Evolutionary conservation across 2,888 invertebrate species (phyloP).

Genomic region (Melolontha melolontha): DNA sequence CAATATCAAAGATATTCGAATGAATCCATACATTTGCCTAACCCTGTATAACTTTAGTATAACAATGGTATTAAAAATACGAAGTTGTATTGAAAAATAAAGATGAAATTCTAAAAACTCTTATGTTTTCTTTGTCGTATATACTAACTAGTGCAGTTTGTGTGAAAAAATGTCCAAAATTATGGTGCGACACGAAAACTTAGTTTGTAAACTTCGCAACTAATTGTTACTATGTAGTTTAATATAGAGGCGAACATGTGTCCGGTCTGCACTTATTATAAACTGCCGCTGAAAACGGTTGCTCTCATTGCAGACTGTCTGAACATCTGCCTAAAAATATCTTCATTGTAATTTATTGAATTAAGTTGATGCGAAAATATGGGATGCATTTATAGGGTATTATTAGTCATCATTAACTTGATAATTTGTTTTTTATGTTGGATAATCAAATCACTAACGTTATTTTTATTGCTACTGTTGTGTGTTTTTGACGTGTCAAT

Average conservation of each 20-base stretch:
- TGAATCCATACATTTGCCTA: too few species aligned
- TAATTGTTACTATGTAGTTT: constrained; percentile 15
- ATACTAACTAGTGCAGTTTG: too few species aligned
- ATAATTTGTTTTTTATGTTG: not conserved
- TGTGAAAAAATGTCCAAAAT: too few species aligned
- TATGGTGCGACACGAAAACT: not conserved
- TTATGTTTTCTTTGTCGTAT: too few species aligned
- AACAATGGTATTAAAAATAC: too few species aligned
- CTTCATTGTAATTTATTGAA: constrained; percentile 34
- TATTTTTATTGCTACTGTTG: not conserved
- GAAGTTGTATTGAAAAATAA: too few species aligned
- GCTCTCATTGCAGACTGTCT: constrained; percentile 27
- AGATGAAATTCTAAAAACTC: too few species aligned
- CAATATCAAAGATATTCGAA: too few species aligned
- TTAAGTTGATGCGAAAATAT: constrained; percentile 36
- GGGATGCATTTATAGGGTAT: constrained; percentile 15
- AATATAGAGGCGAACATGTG: constrained; percentile 25
- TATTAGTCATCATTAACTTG: constrained; percentile 11
- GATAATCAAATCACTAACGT: constrained; percentile 1
- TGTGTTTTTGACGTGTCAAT: not conserved
- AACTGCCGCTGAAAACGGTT: constrained; percentile 29
- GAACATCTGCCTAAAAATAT: constrained; percentile 40
- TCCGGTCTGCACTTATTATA: constrained; percentile 21
- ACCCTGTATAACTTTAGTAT: too few species aligned
- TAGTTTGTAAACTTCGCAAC: not conserved